Base-by-base conservation (phyloP, 2,797 vertebrate genomes). In the Syngnathus acus region DNA sequence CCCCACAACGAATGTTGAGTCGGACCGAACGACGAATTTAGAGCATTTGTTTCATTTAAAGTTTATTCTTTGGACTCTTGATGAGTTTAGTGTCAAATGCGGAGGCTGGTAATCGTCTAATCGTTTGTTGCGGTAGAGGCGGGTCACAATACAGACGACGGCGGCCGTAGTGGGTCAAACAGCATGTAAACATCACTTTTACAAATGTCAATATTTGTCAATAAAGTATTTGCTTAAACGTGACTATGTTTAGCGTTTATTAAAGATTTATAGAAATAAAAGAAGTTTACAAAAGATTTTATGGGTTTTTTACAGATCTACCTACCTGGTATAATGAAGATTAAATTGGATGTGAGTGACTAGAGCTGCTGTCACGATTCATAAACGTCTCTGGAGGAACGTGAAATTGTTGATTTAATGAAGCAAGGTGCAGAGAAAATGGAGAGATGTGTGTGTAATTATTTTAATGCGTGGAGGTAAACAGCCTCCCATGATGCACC, bases 61-160 rank as follows among this genome's bases (percentile, higher is more conserved):
- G 57, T 10, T n/a, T 4, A 32, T 32, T 37, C 23, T 51, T 51
- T 3, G 4, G 9, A 21, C n/a, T 9, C 3, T 21, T 51, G n/a
- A 1, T 5, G 0, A 17, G 39, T n/a, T 59, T 21, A 5, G 2
- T 21, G 9, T 61, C n/a, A 11, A 38, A 26, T 14, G 5, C 21
- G 39, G 39, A 39, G 38, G n/a, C n/a, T 42, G 7, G 5, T 11
- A 6, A 21, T 21, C 5, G 14, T 21, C 11, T 32, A 6, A 32
- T 32, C 26, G 26, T n/a, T 4, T 19, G 75, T 59, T 69, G 55
- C 71, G 43, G 7, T 1, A 54, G 57, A 72, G 84, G 86, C 70
- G 78, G 68, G 62, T 1, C 61, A 0, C 23, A 14, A 40, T 38
- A 58, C 1, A 16, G n/a, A 1, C 62, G 83, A 87, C 77, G 85